A percentile compares a stretch with the other conserved stretches of the same genome.
These are phyloP conservation scores for Caiman crocodilus DNA, from an alignment of 2,797 vertebrate genomes.

Conservation along the genomic window DNA sequence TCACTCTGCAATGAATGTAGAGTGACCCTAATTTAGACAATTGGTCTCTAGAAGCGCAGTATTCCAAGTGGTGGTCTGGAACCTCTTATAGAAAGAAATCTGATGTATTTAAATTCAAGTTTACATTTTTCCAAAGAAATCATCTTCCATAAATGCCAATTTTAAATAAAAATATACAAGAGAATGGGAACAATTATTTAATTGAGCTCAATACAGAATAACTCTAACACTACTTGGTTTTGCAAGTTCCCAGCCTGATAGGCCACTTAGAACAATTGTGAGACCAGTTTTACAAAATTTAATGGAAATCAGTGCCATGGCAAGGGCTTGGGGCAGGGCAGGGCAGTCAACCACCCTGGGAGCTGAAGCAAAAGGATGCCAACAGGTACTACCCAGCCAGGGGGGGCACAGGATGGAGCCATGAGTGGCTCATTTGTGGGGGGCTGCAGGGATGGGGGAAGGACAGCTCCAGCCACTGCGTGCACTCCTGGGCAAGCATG, in stretches of 20 bases:
- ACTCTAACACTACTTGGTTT: background rate
- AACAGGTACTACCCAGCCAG: too few species aligned
- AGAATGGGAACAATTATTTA: background rate
- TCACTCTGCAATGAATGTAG: background rate
- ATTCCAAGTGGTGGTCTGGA: background rate
- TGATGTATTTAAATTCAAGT: background rate
- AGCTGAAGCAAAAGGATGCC: too few species aligned
- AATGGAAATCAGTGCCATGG: background rate
- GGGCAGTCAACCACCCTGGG: too few species aligned
- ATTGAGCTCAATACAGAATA: background rate
- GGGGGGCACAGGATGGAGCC: too few species aligned
- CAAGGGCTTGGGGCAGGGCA: too few species aligned
- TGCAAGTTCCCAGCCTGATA: background rate
- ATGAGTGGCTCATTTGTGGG: too few species aligned
- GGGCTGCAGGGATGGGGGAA: too few species aligned
- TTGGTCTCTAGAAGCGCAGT: background rate
- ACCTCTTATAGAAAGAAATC: background rate
- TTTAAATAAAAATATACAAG: background rate
- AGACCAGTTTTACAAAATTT: background rate
- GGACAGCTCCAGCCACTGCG: too few species aligned
- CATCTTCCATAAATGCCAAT: background rate
- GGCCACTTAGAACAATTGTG: background rate
- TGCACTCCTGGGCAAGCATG: too few species aligned
- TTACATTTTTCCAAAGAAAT: background rate
- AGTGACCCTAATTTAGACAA: background rate